These are phyloP conservation scores for Dynastes tityus DNA, from an alignment of 2,888 invertebrate species.

Conservation along the genomic window DNA sequence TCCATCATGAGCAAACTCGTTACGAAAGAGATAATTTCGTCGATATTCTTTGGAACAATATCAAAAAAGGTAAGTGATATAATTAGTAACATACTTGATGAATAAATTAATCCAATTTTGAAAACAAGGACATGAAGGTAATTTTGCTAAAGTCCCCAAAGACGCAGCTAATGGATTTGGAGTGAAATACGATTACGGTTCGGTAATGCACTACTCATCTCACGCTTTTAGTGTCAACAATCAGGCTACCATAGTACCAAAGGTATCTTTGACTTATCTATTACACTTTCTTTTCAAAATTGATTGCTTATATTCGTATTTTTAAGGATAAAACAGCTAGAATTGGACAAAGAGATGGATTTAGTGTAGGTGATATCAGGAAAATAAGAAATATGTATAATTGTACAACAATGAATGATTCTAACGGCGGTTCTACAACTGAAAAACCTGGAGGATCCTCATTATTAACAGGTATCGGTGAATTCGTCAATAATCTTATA, in stretches of 20 bases:
- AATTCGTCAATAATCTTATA: conserved; percentile 22
- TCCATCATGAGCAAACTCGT: conserved; percentile 88
- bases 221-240: conserved; percentile 84
- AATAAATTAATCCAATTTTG: background rate
- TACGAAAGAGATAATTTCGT: conserved; percentile 83
- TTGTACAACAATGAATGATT: conserved; percentile 67
- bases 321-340: conserved; percentile 58
- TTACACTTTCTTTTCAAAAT: too few species aligned
- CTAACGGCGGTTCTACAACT: background rate
- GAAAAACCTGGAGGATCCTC: background rate
- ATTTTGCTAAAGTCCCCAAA: conserved; percentile 80
- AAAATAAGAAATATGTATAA: conserved; percentile 86
- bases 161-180: conserved; percentile 77
- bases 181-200: conserved; percentile 84
- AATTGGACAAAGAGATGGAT: conserved; percentile 83
- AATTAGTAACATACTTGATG: background rate
- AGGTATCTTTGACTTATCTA: conserved; percentile 6
- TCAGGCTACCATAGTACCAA: conserved; percentile 75
- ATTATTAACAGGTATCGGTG: background rate
- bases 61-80: conserved; percentile 67
- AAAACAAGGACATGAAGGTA: conserved; percentile 71
- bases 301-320: background rate
- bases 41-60: conserved; percentile 79
- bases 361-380: conserved; percentile 81
- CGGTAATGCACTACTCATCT: conserved; percentile 88